Conservation (phyloP, 2,797 vertebrate species). For the Sebastes vulpes region DNA sequence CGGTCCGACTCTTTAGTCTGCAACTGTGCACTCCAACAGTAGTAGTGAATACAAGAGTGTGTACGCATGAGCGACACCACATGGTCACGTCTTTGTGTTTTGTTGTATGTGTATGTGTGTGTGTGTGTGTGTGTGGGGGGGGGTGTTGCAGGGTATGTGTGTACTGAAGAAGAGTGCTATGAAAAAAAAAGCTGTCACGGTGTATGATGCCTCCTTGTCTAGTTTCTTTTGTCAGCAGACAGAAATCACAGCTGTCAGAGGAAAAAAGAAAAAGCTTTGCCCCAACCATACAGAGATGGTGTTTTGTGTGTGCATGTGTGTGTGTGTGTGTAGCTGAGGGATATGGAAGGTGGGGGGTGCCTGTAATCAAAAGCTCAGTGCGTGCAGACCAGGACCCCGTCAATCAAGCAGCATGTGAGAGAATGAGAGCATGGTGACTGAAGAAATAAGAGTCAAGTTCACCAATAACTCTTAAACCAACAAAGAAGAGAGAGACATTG, state of each 20-base stretch:
- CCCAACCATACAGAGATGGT: slow-evolving; percentile 70
- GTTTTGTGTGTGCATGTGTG: slow-evolving; percentile 54
- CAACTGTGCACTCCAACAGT: slow-evolving; percentile 10
- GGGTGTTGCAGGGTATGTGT: slow-evolving; percentile 24
- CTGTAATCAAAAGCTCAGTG: slow-evolving; percentile 86
- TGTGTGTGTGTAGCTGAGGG: slow-evolving; percentile 43
- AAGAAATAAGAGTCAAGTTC: slow-evolving; percentile 88
- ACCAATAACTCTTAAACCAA: slow-evolving; percentile 76
- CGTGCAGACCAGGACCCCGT: slow-evolving; percentile 86
- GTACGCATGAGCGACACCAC: slow-evolving; percentile 8
- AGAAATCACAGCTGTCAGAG: slow-evolving; percentile 82
- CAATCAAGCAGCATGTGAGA: slow-evolving; percentile 84
- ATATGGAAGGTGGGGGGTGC: slow-evolving; percentile 74
- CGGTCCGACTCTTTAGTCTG: background rate
- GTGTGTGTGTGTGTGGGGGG: slow-evolving; percentile 4
- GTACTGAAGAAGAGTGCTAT: slow-evolving; percentile 46
- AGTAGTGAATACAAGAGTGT: background rate
- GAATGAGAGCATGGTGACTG: slow-evolving; percentile 71
- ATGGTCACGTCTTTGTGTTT: slow-evolving; percentile 27
- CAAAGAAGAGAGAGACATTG: slow-evolving; percentile 50
- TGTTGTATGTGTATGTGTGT: slow-evolving; percentile 11
- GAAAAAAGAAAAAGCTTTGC: slow-evolving; percentile 78
- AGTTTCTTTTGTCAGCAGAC: slow-evolving; percentile 71
- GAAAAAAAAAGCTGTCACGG: slow-evolving; percentile 61
- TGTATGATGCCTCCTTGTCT: slow-evolving; percentile 69